A percentile compares a stretch with the other conserved stretches of the same genome.
phyloP scores from a whole-genome alignment of 1,140 invertebrate genomes.

The Penaeus chinensis region DNA sequence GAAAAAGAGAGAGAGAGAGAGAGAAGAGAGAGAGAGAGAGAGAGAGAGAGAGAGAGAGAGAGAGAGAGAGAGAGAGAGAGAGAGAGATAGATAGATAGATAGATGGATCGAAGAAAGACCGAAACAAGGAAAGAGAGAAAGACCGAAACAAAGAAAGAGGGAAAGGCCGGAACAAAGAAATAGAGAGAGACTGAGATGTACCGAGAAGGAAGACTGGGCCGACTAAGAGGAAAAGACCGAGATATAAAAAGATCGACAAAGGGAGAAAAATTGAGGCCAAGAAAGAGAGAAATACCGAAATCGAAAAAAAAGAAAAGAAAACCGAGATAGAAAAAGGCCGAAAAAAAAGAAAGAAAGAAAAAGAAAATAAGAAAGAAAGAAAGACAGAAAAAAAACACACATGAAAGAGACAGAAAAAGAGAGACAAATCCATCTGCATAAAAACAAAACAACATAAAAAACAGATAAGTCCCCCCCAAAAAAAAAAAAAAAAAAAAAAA shows the following conservation, averaged over 20 bases:
- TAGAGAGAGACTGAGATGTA: neutral
- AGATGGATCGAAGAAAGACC: too few species aligned
- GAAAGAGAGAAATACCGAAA: neutral
- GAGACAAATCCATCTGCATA: neutral
- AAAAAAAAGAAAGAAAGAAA: neutral
- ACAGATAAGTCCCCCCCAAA: neutral
- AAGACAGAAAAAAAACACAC: neutral
- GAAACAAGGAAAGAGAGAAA: too few species aligned
- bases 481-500: neutral
- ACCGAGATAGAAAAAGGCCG: neutral
- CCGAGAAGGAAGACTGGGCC: neutral
- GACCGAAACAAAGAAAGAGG: too few species aligned
- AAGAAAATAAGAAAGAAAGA: neutral
- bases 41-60: too few species aligned
- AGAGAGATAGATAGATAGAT: too few species aligned
- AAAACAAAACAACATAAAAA: neutral
- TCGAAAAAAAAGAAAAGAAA: neutral
- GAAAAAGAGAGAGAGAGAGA: too few species aligned
- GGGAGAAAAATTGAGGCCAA: neutral
- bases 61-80: too few species aligned
- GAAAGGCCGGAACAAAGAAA: neutral
- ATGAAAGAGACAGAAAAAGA: slow-evolving; percentile 9
- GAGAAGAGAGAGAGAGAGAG: too few species aligned
- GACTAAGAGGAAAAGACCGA: neutral
- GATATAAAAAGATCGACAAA: neutral